These are phyloP conservation scores for Cavia porcellus DNA, from an alignment of 2,113 vertebrate genomes.

Conservation along the genomic window DNA sequence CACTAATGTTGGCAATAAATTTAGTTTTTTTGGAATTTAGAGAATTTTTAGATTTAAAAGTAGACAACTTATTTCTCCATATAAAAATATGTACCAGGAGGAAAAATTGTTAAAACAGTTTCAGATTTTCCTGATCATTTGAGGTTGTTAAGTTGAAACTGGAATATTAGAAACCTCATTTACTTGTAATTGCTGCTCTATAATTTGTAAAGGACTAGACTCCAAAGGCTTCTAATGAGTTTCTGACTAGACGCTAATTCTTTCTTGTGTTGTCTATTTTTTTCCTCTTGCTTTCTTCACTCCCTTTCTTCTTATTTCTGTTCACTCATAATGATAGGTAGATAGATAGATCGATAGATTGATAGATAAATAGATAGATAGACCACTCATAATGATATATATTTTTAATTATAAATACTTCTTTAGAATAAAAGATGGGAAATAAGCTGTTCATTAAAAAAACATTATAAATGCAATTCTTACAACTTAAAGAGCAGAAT, in stretches of 20 bases:
- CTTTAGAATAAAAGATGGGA: not conserved
- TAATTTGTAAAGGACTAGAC: not conserved
- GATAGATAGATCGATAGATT: too few relatives aligned
- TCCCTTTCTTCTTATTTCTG: not conserved
- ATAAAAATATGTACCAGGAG: not conserved
- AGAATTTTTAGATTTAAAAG: not conserved
- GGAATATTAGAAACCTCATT: not conserved
- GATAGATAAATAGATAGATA: too few relatives aligned
- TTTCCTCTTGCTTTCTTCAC: fast-evolving
- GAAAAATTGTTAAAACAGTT: not conserved
- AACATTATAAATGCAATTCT: not conserved
- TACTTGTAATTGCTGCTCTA: not conserved
- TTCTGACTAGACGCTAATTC: not conserved
- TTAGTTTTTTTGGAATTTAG: not conserved
- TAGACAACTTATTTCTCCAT: not conserved
- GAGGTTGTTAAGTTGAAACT: not conserved
- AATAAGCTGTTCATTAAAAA: not conserved
- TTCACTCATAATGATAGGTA: not conserved
- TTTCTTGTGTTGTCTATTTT: too few relatives aligned
- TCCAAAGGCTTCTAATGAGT: not conserved
- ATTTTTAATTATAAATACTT: not conserved
- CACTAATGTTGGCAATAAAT: too few relatives aligned
- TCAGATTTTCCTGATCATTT: not conserved
- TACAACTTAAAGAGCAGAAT: not conserved
- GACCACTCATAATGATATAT: not conserved